These are phyloP conservation scores for Anarrhichthys ocellatus DNA, from an alignment of 2,113 vertebrate genomes.

Conservation along the genomic window DNA sequence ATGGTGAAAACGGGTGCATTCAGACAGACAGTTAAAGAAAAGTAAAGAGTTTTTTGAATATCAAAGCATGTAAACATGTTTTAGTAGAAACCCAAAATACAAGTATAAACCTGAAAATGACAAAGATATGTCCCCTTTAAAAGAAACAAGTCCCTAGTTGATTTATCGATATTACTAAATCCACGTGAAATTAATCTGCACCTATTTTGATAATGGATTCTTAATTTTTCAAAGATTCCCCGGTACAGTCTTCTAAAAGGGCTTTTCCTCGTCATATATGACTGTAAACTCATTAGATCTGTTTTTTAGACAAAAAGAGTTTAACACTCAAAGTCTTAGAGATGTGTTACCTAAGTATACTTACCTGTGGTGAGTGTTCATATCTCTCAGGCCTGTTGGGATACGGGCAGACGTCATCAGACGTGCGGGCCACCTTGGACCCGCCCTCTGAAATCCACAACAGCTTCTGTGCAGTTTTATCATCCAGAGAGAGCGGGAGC, in stretches of 20 bases:
- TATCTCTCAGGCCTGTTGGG: conserved; percentile 83
- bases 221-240: background rate
- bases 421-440: conserved; percentile 77
- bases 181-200: background rate
- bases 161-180: background rate
- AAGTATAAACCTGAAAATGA: background rate
- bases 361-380: conserved; percentile 82
- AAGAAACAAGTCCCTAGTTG: background rate
- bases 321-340: background rate
- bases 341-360: background rate
- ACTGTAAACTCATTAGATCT: background rate
- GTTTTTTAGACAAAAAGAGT: background rate
- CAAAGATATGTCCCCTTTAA: background rate
- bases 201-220: background rate
- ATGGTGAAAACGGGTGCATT: background rate
- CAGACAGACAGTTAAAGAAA: background rate
- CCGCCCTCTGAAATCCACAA: conserved; percentile 82
- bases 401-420: conserved; percentile 80
- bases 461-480: conserved; percentile 83
- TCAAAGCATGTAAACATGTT: background rate
- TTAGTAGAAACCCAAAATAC: background rate
- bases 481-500: conserved; percentile 78
- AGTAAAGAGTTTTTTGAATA: background rate
- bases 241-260: background rate
- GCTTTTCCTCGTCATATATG: background rate